Evolutionary conservation across 2,888 invertebrate genomes (phyloP).

Genomic region (Agrypnus murinus): DNA sequence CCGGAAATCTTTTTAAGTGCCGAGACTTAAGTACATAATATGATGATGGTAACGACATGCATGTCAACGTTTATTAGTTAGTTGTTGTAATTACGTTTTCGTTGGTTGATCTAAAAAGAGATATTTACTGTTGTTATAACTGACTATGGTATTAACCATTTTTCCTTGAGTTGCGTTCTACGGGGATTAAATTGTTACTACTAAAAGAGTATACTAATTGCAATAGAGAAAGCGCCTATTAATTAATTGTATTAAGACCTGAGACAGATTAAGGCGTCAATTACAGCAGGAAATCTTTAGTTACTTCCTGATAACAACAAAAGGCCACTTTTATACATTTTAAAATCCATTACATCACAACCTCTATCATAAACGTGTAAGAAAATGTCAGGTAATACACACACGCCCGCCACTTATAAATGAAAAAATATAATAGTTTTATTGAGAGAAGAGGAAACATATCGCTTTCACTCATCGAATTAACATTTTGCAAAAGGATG

Average conservation of each 20-base stretch:
- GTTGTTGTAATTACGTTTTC: slow-evolving; percentile 28
- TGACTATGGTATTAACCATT: no score
- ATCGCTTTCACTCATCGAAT: slow-evolving; percentile 19
- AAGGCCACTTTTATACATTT: not conserved
- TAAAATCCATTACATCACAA: slow-evolving; percentile 8
- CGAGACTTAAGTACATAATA: slow-evolving; percentile 36
- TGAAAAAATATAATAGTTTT: not conserved
- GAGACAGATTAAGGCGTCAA: no score
- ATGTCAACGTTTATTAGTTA: slow-evolving; percentile 37
- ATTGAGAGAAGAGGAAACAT: slow-evolving; percentile 25
- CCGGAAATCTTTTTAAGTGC: slow-evolving; percentile 51
- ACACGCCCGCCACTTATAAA: not conserved
- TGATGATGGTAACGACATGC: slow-evolving; percentile 43
- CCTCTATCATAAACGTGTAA: slow-evolving; percentile 10
- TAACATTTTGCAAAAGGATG: slow-evolving; percentile 25
- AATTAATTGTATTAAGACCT: no score
- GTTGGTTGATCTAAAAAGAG: slow-evolving; percentile 1
- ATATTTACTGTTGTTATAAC: slow-evolving; percentile 19
- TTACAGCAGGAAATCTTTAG: no score
- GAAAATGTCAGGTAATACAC: slow-evolving; percentile 9
- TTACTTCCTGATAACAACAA: not conserved
- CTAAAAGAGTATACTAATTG: not conserved
- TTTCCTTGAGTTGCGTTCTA: no score
- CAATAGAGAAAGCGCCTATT: no score
- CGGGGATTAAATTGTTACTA: not conserved